Conservation (phyloP, 2,797 vertebrate genomes). For the Rhodeus uyekii region DNA sequence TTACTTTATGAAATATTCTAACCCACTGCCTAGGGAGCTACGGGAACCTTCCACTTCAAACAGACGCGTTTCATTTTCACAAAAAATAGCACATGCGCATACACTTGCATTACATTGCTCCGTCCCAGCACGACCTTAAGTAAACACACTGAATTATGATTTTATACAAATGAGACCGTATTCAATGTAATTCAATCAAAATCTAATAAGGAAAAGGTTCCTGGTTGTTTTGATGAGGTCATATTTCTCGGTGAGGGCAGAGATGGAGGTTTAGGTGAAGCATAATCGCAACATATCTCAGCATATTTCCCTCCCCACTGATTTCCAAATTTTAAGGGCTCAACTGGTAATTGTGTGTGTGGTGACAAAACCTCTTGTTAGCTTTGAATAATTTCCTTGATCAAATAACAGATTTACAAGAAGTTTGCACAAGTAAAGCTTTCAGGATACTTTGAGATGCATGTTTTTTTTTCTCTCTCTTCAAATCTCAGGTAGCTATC, state of each 20-base stretch:
- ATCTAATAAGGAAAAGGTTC: slow-evolving; percentile 15
- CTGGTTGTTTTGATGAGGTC: slow-evolving; percentile 14
- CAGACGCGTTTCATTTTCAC: slow-evolving; percentile 53
- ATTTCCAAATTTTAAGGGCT: slow-evolving; percentile 13
- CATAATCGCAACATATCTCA: slow-evolving; percentile 8
- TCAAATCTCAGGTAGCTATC: not conserved
- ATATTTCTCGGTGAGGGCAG: slow-evolving; percentile 13
- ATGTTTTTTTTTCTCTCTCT: not conserved
- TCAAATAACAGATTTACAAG: slow-evolving; percentile 64
- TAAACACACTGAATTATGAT: slow-evolving; percentile 36
- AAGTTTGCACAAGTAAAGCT: slow-evolving; percentile 63
- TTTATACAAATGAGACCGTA: slow-evolving; percentile 20
- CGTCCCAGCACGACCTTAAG: slow-evolving; percentile 9
- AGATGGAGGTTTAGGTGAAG: slow-evolving; percentile 30
- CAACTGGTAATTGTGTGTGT: slow-evolving; percentile 63
- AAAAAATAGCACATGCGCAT: slow-evolving; percentile 52
- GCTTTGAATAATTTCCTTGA: slow-evolving; percentile 72
- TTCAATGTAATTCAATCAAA: slow-evolving; percentile 34
- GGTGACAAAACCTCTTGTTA: slow-evolving; percentile 75
- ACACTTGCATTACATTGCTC: not conserved
- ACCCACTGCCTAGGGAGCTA: slow-evolving; percentile 60
- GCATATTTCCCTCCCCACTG: not conserved
- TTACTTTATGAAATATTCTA: slow-evolving; percentile 72
- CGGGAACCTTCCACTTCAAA: slow-evolving; percentile 68
- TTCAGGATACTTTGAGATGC: slow-evolving; percentile 32